Conservation (phyloP, 2,797 vertebrate genomes). For the Vireo griseus region DNA sequence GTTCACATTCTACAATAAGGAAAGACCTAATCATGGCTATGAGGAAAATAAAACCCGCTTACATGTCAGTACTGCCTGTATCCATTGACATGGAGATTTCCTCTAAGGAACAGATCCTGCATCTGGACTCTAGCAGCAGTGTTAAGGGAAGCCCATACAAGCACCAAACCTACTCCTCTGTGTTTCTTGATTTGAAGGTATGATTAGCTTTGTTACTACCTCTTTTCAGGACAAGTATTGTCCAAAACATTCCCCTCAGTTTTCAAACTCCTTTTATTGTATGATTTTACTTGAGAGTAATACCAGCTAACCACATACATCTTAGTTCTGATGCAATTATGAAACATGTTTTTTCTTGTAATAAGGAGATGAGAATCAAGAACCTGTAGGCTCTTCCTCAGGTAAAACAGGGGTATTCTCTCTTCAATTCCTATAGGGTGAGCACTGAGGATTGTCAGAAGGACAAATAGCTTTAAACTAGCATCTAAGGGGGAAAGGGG, state of each 20-base stretch:
- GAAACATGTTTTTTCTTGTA: neutral
- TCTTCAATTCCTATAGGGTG: accelerated
- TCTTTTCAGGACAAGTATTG: neutral
- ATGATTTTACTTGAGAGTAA: neutral
- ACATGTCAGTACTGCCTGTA: neutral
- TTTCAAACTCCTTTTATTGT: neutral
- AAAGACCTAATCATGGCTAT: neutral
- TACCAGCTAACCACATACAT: neutral
- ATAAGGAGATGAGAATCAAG: neutral
- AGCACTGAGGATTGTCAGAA: neutral
- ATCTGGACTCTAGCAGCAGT: neutral
- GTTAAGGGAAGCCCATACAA: neutral
- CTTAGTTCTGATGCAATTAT: neutral
- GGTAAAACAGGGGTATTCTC: neutral
- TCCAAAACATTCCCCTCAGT: neutral
- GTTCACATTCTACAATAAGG: neutral
- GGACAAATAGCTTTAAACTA: neutral
- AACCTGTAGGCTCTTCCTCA: neutral
- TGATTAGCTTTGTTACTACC: neutral
- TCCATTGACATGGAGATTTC: neutral
- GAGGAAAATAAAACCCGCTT: slow-evolving; percentile 30
- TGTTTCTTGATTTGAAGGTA: neutral
- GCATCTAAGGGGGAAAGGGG: neutral
- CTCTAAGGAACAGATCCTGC: neutral
- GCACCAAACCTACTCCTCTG: neutral